Percentiles rank a stretch among this genome's conserved stretches.
These are phyloP conservation scores for Chascanopsetta lugubris DNA, from an alignment of 2,113 vertebrate genomes.

Conservation along the genomic window DNA sequence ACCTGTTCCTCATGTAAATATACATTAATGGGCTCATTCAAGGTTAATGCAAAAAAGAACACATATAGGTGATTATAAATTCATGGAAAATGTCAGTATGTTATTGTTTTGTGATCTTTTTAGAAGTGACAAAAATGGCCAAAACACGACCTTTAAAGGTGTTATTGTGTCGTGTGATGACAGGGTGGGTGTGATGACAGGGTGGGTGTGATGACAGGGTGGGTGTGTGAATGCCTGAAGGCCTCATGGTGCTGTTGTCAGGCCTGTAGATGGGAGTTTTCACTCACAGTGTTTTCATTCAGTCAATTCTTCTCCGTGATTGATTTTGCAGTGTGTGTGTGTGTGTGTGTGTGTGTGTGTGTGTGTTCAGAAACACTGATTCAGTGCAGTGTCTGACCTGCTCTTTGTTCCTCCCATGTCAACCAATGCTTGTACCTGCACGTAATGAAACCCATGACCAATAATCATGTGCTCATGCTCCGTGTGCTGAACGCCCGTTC, in stretches of 20 bases:
- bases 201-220: slow-evolving; percentile 13
- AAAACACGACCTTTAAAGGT: too few relatives aligned
- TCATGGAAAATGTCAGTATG: too few relatives aligned
- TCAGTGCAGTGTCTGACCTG: neutral
- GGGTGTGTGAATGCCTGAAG: neutral
- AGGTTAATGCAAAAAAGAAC: too few relatives aligned
- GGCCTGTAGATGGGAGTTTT: slow-evolving; percentile 8
- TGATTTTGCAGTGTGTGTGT: slow-evolving; percentile 7
- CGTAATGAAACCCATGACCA: slow-evolving; percentile 18
- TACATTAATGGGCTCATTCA: too few relatives aligned
- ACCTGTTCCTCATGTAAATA: too few relatives aligned
- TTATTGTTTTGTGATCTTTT: too few relatives aligned
- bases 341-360: neutral
- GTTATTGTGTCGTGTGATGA: neutral
- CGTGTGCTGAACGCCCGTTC: too few relatives aligned
- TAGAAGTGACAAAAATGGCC: too few relatives aligned
- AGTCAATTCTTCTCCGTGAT: too few relatives aligned
- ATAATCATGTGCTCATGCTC: slow-evolving; percentile 25
- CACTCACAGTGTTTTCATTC: neutral
- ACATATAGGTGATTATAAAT: too few relatives aligned
- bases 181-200: slow-evolving; percentile 9
- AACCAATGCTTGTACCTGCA: neutral
- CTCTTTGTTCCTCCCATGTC: slow-evolving; percentile 1
- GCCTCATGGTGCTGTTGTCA: slow-evolving; percentile 15
- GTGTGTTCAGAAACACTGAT: neutral